Conservation (phyloP, 1,140 invertebrate genomes). For the Teleogryllus occipitalis region DNA sequence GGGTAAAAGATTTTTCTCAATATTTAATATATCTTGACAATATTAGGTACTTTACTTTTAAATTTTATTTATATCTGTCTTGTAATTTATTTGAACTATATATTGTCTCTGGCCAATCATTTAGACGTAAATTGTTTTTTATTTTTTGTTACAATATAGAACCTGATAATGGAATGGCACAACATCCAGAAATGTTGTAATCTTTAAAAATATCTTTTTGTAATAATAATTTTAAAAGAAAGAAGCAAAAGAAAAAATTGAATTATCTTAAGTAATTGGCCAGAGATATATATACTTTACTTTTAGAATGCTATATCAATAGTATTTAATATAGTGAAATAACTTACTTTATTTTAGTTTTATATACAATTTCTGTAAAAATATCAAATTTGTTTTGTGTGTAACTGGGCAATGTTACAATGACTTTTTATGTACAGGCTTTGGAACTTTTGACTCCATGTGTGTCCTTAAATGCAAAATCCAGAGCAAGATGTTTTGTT, state of each 20-base stretch:
- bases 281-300: constrained; percentile 12
- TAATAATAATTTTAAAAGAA: no score
- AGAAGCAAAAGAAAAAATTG: no score
- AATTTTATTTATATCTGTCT: not conserved
- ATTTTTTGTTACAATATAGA: not conserved
- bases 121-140: not conserved
- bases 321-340: not conserved
- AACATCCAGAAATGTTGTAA: no score
- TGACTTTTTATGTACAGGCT: constrained; percentile 43
- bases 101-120: not conserved
- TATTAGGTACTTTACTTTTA: not conserved
- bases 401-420: constrained; percentile 25
- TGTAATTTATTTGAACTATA: not conserved
- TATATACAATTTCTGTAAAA: not conserved
- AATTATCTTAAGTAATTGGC: no score
- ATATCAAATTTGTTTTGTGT: not conserved
- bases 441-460: constrained; percentile 62
- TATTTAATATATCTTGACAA: not conserved
- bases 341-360: not conserved
- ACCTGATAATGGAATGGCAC: not conserved
- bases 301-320: not conserved
- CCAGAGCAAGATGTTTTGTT: constrained; percentile 58
- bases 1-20: constrained; percentile 35
- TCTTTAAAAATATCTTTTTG: no score
- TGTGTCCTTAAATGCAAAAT: constrained; percentile 58